Evolutionary conservation across 2,113 vertebrate genomes (phyloP).

Genomic region (Vulpes lagopus): DNA sequence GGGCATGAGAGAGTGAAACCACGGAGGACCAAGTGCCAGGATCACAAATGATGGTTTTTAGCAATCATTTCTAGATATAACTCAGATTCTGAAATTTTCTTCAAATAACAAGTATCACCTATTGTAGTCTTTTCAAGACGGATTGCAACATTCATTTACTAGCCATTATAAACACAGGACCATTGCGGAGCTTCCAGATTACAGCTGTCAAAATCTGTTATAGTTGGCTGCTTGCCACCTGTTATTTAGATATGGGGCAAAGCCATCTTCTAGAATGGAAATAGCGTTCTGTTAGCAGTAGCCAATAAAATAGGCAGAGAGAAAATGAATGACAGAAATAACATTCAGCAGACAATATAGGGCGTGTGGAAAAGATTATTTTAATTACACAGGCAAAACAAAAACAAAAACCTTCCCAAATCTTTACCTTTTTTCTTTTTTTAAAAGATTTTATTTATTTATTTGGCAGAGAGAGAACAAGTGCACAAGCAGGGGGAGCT

Average conservation of each 20-base stretch:
- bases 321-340: slow-evolving; percentile 32
- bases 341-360: background rate
- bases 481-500: too few species aligned
- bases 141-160: background rate
- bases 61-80: background rate
- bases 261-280: slow-evolving; percentile 14
- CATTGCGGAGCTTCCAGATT: background rate
- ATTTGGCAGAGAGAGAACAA: too few species aligned
- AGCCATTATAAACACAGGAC: background rate
- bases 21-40: background rate
- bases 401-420: background rate
- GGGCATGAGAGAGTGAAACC: background rate
- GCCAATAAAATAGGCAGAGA: background rate
- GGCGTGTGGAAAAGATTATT: background rate
- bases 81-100: slow-evolving; percentile 35
- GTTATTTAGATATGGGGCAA: slow-evolving; percentile 5
- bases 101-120: background rate
- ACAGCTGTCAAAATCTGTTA: background rate
- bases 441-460: too few species aligned
- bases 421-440: background rate
- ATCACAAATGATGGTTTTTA: background rate
- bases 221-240: background rate
- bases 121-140: slow-evolving; percentile 3
- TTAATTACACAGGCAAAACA: background rate
- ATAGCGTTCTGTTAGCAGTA: slow-evolving; percentile 39